Evolutionary conservation across 2,113 vertebrate genomes (phyloP), one percentile per base, ranked within the genome.

Genomic region (Chitala chitala): DNA sequence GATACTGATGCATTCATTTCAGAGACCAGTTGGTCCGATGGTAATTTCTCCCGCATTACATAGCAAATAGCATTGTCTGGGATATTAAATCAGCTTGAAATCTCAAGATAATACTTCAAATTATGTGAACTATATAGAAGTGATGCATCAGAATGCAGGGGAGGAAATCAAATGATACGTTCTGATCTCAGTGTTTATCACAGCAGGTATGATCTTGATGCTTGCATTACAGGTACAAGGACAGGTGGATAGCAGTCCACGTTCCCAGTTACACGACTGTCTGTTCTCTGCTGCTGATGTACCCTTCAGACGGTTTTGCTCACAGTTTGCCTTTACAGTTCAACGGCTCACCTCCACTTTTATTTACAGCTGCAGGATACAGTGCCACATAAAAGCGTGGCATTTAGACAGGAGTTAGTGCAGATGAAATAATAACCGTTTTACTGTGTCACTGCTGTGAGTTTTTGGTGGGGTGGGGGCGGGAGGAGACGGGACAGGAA

Each of bases 41-140:
- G 22, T 59, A 44, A 56, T 72, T 72, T 55, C 70, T 72, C 51
- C 53, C 38, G 58, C 31, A 50, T 46, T 50, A 73, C 22, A 58
- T 58, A 33, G 42, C 26, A 59, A 44, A 58, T 72, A 72, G 46
- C 64, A 68, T 68, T 68, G 38, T 68, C 40, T 26, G 64, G 38
- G 42, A 22, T 42, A 44, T 40, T 72, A 54, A 59, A 72, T 44
- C 53, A 44, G 12, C 12, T 12, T n/a, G 53, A 58, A 29, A 8
- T 59, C 42, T 73, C 71, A 40, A 61, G 26, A 31, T 63, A 48
- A 50, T 12, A 44, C 9, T 61, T 33, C 55, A 61, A 48, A 61
- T 48, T 61, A 42, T 73, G 56, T 61, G 26, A 50, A 48, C 63
- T 26, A 36, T 48, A n/a, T 15, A 63, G 17, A 20, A 33, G n/a